Evolutionary conservation across 2,113 vertebrate species (phyloP).

Genomic region (Dasyprocta punctata): DNA sequence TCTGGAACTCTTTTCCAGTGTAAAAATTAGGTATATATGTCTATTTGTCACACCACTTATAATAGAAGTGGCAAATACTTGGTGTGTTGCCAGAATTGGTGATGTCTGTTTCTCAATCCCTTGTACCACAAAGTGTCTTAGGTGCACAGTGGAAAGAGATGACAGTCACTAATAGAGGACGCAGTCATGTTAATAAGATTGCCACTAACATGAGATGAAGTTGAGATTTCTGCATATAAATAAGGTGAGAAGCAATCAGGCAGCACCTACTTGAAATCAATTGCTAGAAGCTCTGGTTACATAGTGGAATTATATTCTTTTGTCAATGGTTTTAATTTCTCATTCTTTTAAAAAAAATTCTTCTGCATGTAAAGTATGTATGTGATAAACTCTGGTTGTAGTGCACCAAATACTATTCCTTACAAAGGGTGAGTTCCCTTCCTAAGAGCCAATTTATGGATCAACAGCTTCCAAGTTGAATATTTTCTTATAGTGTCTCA

Average conservation of each 20-base stretch:
- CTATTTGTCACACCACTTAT: neutral
- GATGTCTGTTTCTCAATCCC: conserved; percentile 12
- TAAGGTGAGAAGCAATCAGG: conserved; percentile 78
- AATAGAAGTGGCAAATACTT: conserved; percentile 24
- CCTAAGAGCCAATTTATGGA: neutral
- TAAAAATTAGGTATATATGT: conserved; percentile 10
- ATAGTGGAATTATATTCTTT: conserved; percentile 64
- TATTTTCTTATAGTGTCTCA: neutral
- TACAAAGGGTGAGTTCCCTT: neutral
- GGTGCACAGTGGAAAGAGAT: neutral
- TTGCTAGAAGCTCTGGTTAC: conserved; percentile 62
- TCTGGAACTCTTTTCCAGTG: neutral
- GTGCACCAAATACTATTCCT: neutral
- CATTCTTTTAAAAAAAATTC: neutral
- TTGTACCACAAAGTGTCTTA: neutral
- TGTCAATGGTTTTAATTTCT: conserved; percentile 72
- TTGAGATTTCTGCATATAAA: conserved; percentile 77
- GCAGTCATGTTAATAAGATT: conserved; percentile 61
- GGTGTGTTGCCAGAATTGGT: conserved; percentile 7
- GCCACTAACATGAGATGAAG: conserved; percentile 23
- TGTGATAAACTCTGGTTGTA: neutral
- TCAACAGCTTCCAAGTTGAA: neutral
- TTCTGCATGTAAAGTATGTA: neutral
- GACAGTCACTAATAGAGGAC: conserved; percentile 1
- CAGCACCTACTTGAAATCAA: conserved; percentile 79